These are phyloP conservation scores for Diphyllodes magnificus DNA, from an alignment of 2,113 vertebrate species.

Conservation along the genomic window DNA sequence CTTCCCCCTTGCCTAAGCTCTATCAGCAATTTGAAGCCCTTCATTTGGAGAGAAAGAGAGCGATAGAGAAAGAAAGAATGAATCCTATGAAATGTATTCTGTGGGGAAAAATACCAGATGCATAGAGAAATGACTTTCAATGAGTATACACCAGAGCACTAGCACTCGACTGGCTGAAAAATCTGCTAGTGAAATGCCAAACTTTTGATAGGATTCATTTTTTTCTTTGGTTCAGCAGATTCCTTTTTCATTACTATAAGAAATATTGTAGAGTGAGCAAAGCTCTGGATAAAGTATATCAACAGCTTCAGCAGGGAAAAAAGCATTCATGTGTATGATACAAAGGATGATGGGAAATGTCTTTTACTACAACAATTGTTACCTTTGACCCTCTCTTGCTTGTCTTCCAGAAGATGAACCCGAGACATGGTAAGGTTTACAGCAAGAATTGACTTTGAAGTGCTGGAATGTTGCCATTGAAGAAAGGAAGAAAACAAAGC, in stretches of 20 bases:
- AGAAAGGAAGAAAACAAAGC: not conserved
- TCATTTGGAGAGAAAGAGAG: not conserved
- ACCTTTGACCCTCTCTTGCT: not conserved
- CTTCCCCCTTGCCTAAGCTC: rapidly evolving
- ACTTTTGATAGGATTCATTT: not conserved
- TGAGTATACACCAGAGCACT: not conserved
- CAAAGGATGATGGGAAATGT: not conserved
- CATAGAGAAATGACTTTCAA: not conserved
- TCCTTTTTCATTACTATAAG: not conserved
- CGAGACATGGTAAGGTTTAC: not conserved
- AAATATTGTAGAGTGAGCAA: not conserved
- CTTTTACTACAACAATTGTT: not conserved
- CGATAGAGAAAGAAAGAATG: not conserved
- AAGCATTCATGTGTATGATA: not conserved
- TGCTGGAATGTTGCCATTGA: not conserved
- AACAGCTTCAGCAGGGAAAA: not conserved
- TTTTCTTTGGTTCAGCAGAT: conserved; percentile 5
- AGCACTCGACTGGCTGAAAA: not conserved
- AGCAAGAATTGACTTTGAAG: not conserved
- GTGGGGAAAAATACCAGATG: not conserved
- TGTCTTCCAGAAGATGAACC: not conserved
- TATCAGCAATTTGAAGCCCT: not conserved
- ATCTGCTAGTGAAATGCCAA: not conserved
- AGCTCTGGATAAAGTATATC: not conserved
- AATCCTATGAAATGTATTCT: not conserved